A percentile compares a stretch with the other conserved stretches of the same genome.
These are phyloP conservation scores for Erinaceus europaeus DNA, from an alignment of 2,113 vertebrate species.

Conservation along the genomic window DNA sequence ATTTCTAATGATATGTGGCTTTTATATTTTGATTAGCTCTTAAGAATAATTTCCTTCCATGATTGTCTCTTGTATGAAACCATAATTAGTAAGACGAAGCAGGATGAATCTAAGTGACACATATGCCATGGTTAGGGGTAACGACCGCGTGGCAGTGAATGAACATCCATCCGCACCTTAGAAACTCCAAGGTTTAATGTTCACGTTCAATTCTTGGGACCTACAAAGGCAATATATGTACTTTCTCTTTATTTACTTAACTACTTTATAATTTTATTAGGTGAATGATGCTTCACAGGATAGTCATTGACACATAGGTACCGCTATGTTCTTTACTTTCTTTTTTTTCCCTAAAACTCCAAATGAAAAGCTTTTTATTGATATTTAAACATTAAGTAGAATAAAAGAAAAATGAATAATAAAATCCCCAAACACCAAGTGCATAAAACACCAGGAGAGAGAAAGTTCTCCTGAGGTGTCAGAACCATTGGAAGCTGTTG, in stretches of 20 bases:
- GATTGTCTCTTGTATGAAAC: conserved; percentile 48
- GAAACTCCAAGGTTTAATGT: background rate
- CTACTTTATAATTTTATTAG: too few species aligned
- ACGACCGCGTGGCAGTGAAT: background rate
- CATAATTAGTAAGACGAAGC: conserved; percentile 26
- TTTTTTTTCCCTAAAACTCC: too few species aligned
- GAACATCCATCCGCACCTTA: background rate
- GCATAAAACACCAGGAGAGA: too few species aligned
- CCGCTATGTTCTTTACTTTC: too few species aligned
- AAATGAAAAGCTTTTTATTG: too few species aligned
- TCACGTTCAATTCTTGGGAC: background rate
- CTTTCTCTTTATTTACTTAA: background rate
- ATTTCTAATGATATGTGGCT: conserved; percentile 63
- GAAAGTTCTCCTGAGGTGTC: too few species aligned
- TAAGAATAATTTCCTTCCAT: conserved; percentile 64
- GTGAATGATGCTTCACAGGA: too few species aligned
- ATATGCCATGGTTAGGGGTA: background rate
- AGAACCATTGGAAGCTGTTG: too few species aligned
- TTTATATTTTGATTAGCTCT: conserved; percentile 72
- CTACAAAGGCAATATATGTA: background rate
- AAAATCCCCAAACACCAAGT: too few species aligned
- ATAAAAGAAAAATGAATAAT: too few species aligned
- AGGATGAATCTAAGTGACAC: background rate
- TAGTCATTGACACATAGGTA: too few species aligned
- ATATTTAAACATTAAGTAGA: too few species aligned